Base-by-base conservation (phyloP, 2,888 invertebrate genomes). In the Dynastes tityus region DNA sequence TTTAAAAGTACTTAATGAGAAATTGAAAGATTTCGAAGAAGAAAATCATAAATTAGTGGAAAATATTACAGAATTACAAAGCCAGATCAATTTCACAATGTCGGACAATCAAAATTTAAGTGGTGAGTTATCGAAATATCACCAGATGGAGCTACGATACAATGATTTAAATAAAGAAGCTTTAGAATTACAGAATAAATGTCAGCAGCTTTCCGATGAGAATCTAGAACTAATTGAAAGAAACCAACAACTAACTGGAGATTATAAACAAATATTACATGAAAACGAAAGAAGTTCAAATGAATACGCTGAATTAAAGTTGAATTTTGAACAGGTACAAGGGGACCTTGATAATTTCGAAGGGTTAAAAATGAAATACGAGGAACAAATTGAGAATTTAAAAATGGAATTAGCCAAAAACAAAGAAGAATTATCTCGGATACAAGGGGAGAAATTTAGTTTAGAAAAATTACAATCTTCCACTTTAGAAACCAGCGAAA, bases 231-330 rank as follows among this genome's bases (percentile, higher is more conserved):
- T 88, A 13, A 83, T 84, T 67, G 75, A 80, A 68, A 82, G 86
- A 68, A 84, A 87, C 58, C 83, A 81, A 8, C 85, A 87, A 80
- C 80, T 88, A 5, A 82, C 85, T 0, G 79, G 83, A 0, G 88
- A 88, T 76, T 87, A 88, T 80, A 84, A 84, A 45, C 83, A 85
- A 40, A 79, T 87, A 8, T 81, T 83, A 29, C 85, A 86, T 58
- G 88, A 88, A 80, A 87, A 87, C 74, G 86, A 87, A 70, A 81
- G 76, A 40, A 76, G 87, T 58, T 32, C 86, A 2, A 78, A 80
- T 1, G 85, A 87, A 67, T 81, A 85, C 11, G 86, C 85, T 58
- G 87, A 85, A 61, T 78, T 84, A 13, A 88, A 87, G 82, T 77
- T 87, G 2, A 84, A 83, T 73, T 80, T 83, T 13, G 87, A 87